Conservation (phyloP, 1,140 invertebrate genomes). For the Rhagoletis zephyria region DNA sequence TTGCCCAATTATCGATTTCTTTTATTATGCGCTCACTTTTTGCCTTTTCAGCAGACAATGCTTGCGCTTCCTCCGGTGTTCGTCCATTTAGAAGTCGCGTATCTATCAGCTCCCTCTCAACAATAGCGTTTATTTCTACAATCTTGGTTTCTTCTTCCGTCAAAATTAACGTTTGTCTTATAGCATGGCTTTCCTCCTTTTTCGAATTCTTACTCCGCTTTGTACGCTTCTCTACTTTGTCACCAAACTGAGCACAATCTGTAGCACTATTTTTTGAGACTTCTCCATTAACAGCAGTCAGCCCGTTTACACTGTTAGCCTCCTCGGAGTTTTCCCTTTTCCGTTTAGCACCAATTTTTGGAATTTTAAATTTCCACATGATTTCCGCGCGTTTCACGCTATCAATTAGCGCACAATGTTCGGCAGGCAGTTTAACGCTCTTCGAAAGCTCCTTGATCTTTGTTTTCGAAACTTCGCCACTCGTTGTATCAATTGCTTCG, state of each 20-base stretch:
- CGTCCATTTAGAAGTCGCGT: not conserved
- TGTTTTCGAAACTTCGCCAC: not conserved
- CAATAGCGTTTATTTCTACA: not conserved
- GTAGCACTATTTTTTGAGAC: not conserved
- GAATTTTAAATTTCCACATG: constrained; percentile 19
- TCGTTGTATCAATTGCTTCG: not conserved
- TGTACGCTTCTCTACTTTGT: too few species aligned
- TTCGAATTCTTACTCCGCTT: not conserved
- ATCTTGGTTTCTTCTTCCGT: not conserved
- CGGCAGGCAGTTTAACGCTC: not conserved
- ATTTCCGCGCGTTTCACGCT: constrained; percentile 26
- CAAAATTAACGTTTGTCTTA: not conserved
- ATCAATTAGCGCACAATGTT: not conserved
- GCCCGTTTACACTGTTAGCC: not conserved
- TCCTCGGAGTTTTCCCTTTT: not conserved
- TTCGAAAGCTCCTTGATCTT: not conserved
- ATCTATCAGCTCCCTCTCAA: not conserved
- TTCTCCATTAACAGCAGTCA: not conserved
- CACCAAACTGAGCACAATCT: not conserved
- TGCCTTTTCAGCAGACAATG: not conserved
- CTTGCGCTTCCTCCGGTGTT: not conserved
- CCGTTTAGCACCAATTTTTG: not conserved
- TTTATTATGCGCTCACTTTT: constrained; percentile 10
- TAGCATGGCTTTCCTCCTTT: not conserved
- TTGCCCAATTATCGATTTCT: constrained; percentile 40